Conservation (phyloP, 2,113 vertebrate species). For the Centrocercus urophasianus region DNA sequence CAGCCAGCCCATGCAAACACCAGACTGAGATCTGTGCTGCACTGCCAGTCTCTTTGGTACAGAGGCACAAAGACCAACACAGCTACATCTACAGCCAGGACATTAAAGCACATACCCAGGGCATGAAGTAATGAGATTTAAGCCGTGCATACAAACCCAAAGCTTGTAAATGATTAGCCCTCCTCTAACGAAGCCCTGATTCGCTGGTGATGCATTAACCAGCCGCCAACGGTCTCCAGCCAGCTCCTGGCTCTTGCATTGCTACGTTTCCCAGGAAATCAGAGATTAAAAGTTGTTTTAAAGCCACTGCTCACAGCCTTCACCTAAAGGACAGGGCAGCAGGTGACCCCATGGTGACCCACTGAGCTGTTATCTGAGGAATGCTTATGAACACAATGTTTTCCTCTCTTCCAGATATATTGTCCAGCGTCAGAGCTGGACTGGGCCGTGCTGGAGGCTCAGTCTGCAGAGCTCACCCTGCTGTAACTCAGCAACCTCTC, state of each 20-base stretch:
- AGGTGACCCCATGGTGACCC: not conserved
- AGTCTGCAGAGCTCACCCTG: not conserved
- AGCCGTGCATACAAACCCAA: rapidly evolving
- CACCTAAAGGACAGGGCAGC: not conserved
- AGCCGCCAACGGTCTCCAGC: not conserved
- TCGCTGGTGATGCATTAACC: conserved; percentile 36
- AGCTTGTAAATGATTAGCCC: conserved; percentile 46
- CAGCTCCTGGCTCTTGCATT: not conserved
- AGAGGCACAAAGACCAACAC: not conserved
- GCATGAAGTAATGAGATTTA: not conserved
- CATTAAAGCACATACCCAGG: rapidly evolving
- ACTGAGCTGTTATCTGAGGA: not conserved
- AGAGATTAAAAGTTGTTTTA: not conserved
- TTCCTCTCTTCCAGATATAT: not conserved
- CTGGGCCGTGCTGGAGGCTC: rapidly evolving
- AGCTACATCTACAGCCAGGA: not conserved
- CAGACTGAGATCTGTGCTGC: rapidly evolving
- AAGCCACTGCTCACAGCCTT: not conserved
- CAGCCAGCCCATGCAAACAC: rapidly evolving
- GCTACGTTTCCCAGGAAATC: conserved; percentile 11
- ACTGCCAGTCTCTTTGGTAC: rapidly evolving
- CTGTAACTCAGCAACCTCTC: not conserved
- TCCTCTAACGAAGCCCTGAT: rapidly evolving
- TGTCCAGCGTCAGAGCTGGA: not conserved
- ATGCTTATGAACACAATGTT: not conserved